Conservation (phyloP, 2,888 invertebrate genomes). For the Elysia crispata region DNA sequence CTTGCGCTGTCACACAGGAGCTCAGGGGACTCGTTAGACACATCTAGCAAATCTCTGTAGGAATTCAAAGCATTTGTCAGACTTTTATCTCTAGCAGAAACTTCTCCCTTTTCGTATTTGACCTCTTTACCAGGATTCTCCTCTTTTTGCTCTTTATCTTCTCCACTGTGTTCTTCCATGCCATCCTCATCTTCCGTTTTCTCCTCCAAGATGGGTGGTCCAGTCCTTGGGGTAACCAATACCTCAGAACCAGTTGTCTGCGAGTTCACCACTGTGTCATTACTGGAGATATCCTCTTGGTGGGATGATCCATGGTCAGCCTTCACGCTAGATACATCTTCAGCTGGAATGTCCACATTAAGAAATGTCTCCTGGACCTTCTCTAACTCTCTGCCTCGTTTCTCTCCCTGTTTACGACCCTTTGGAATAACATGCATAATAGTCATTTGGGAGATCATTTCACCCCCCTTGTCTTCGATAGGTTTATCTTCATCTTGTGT, state of each 20-base stretch:
- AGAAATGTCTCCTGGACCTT: slow-evolving; percentile 64
- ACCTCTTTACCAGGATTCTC: not conserved
- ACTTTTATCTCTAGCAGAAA: not conserved
- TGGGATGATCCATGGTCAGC: slow-evolving; percentile 44
- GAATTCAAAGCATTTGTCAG: not conserved
- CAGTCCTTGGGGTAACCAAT: not conserved
- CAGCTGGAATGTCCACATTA: slow-evolving; percentile 68
- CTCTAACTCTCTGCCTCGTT: slow-evolving; percentile 41
- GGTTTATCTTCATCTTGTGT: not conserved
- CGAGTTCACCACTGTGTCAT: not conserved
- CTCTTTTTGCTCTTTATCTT: not conserved
- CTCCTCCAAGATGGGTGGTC: not conserved
- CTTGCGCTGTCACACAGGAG: slow-evolving; percentile 30
- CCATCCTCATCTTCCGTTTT: not conserved
- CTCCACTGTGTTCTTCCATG: not conserved
- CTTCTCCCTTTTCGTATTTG: not conserved
- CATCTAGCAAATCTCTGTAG: not conserved
- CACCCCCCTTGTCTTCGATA: not conserved
- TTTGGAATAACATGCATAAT: slow-evolving; percentile 56
- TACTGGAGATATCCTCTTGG: slow-evolving; percentile 29
- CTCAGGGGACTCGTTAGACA: slow-evolving; percentile 19
- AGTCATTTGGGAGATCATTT: slow-evolving; percentile 42
- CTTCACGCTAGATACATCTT: slow-evolving; percentile 41
- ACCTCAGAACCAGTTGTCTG: not conserved
- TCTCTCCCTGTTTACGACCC: slow-evolving; percentile 58